These are phyloP conservation scores for Perognathus longimembris DNA, from an alignment of 2,113 vertebrate species.

Conservation along the genomic window DNA sequence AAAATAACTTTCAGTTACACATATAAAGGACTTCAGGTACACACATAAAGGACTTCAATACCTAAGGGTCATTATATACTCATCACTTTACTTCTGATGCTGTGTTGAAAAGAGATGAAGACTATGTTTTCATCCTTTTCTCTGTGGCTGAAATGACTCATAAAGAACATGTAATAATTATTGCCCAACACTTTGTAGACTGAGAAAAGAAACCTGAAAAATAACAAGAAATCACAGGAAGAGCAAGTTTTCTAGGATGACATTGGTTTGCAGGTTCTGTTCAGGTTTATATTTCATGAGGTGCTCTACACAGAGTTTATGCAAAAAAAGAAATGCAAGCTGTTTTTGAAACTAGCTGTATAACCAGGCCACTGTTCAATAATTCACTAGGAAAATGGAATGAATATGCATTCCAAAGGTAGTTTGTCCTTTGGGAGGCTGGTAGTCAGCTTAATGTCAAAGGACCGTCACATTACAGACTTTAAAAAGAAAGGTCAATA, in stretches of 20 bases:
- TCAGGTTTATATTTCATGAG: neutral
- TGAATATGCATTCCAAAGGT: constrained; percentile 28
- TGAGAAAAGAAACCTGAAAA: neutral
- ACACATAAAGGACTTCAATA: neutral
- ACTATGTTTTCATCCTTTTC: neutral
- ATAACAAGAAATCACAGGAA: neutral
- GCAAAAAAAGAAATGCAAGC: neutral
- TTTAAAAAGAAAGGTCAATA: constrained; percentile 8
- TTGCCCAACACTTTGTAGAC: neutral
- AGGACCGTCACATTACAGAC: neutral
- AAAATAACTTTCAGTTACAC: neutral
- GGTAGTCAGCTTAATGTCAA: constrained; percentile 9
- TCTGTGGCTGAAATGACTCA: constrained; percentile 6
- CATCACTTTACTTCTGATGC: neutral
- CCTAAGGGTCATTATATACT: neutral
- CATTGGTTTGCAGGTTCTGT: rapidly evolving
- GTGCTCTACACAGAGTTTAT: neutral
- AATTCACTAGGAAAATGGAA: constrained; percentile 28
- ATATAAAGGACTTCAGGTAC: too few species aligned
- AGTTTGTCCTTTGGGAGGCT: neutral
- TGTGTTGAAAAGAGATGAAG: neutral
- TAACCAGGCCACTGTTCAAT: neutral
- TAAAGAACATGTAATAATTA: neutral
- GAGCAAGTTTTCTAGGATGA: neutral
- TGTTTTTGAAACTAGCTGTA: constrained; percentile 26